Evolutionary conservation across 1,140 invertebrate genomes (phyloP), one percentile per base, ranked within the genome.

Genomic region (Marisa cornuarietis): DNA sequence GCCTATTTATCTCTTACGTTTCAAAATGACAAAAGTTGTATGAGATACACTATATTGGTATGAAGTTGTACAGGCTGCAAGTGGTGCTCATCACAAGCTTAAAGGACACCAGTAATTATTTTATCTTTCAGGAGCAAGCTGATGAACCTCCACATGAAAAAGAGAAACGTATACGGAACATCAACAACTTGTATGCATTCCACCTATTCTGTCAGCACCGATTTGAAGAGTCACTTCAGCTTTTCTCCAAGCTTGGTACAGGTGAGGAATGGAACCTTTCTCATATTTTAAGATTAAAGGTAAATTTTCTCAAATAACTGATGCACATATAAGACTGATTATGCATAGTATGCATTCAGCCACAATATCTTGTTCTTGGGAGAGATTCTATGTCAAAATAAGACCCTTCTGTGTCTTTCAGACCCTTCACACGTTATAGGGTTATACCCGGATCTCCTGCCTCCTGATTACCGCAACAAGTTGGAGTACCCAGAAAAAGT

Each of bases 341-440:
- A 31, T 68, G 22, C n/a, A 4, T 42, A 42, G 31, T 42, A 68
- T 68, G 65, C 22, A 24, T 11, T 31, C 65, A 68, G 65, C 13
- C 1, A 31, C 7, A 8, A 68, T 18, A 16, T 68, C n/a, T 71
- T 49, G 18, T 18, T 31, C 2, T 42, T 31, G 8, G 18, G 69
- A 18, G 49, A 71, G 69, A 16, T 13, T 78, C n/a, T 62, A 26
- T 20, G 62, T 68, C 26, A 10, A 20, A 0, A 75, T 74, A 0
- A 31, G 22, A 52, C 18, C 31, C 31, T 68, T 71, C 62, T 26
- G 54, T 14, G 6, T 42, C 65, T 83, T 80, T 68, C 85, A 93
- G 96, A 99, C 93, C 96, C 97, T 0, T 96, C 96, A 75, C 96
- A 98, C 90, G 97, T 99, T 0, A 99, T 99, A 84, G 94, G 96